Evolutionary conservation across 2,113 vertebrate species (phyloP).

Genomic region (Columba livia): DNA sequence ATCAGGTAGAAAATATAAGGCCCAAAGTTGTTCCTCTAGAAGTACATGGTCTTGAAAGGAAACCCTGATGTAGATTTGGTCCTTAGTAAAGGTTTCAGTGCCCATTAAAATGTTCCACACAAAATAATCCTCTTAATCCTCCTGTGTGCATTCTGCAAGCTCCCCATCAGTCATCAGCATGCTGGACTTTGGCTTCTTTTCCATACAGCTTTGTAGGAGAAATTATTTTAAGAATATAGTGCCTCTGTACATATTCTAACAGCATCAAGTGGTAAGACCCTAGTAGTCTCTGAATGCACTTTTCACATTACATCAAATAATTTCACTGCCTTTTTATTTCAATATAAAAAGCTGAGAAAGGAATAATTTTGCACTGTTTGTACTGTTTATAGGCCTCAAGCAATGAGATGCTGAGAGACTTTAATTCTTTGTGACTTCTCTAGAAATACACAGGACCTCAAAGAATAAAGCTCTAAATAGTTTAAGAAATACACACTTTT

Average conservation of each 20-base stretch:
- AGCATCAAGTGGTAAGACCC: neutral
- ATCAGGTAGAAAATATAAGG: neutral
- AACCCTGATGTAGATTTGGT: neutral
- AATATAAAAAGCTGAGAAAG: neutral
- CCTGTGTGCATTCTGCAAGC: neutral
- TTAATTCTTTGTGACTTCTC: neutral
- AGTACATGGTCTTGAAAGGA: neutral
- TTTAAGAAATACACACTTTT: neutral
- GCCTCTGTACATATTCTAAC: neutral
- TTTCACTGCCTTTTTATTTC: rapidly evolving
- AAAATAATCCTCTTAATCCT: neutral
- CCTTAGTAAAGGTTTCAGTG: neutral
- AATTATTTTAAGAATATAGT: neutral
- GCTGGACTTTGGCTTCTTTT: neutral
- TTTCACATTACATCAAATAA: neutral
- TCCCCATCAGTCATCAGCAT: neutral
- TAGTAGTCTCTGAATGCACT: neutral
- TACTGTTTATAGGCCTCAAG: neutral
- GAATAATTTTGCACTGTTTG: neutral
- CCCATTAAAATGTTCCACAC: neutral
- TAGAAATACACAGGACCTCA: neutral
- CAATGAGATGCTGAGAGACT: neutral
- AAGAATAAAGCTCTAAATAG: neutral
- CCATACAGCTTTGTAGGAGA: neutral
- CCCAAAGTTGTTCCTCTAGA: neutral